Evolutionary conservation across 1,140 invertebrate species (phyloP), one percentile per base, ranked within the genome.

Genomic region (Laupala kohalensis): DNA sequence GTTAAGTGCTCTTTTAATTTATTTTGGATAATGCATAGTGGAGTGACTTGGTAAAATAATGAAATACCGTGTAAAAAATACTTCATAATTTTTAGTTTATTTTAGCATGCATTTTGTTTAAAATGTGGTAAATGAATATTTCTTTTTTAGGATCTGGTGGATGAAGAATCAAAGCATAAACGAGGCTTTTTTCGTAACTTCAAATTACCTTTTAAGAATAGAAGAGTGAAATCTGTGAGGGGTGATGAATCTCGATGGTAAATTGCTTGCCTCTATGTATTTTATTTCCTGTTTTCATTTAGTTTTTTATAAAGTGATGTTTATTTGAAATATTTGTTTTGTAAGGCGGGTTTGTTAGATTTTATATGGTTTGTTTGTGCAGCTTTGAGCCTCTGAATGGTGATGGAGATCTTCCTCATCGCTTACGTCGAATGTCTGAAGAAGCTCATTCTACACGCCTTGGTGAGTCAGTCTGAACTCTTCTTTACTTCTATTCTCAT

Each of bases 121-220:
- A n/a, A n/a, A n/a, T n/a, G n/a, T n/a, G n/a, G n/a, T n/a, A n/a
- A n/a, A 25, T 25, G 9, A 27, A 53, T 13, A 53, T 13, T 13
- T 72, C 15, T 26, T 65, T 67, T 27, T 0, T 62, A 78, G 77
- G 84, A 86, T 74, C 68, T 81, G 15, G 73, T 84, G 25, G 85
- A 86, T 70, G 87, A 88, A 23, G 87, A 88, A 74, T 81, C 83
- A 70, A 86, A 86, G 76, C 83, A 85, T 67, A 86, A 85, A 77
- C 78, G 81, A 75, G 83, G 86, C 67, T 92, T 87, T 76, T 92
- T 89, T 78, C 86, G 85, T 64, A 90, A 85, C 78, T 85, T 87
- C 73, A 88, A 88, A 74, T 81, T 89, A 71, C 88, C 89, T 3
- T 85, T 92, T 69, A 86, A 87, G 78, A 87, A 86, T 78, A 82